Evolutionary conservation across 2,113 vertebrate species (phyloP).

Genomic region (Asarcornis scutulata): DNA sequence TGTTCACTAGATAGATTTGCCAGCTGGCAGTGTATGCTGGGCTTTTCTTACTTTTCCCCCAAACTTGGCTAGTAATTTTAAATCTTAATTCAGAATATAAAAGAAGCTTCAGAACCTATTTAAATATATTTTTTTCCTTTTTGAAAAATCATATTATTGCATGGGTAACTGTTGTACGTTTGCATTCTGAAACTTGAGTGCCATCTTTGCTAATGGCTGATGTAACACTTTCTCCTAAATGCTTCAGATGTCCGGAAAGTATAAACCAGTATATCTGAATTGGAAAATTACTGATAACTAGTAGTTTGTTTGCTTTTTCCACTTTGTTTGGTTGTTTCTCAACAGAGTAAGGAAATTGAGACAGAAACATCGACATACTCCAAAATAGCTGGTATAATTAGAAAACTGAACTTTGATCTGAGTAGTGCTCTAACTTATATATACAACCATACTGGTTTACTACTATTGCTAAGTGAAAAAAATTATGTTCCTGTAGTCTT

Average conservation of each 20-base stretch:
- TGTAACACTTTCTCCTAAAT: neutral
- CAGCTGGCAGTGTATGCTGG: neutral
- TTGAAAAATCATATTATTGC: neutral
- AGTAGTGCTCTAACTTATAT: neutral
- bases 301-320: neutral
- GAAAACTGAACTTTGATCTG: neutral
- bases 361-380: neutral
- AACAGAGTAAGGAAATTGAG: neutral
- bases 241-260: neutral
- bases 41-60: neutral
- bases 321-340: neutral
- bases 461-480: neutral
- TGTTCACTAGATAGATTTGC: neutral
- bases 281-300: neutral
- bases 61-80: neutral
- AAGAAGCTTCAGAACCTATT: neutral
- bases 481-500: neutral
- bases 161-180: neutral
- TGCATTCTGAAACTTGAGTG: neutral
- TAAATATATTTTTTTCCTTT: neutral
- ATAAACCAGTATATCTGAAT: neutral
- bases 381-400: neutral
- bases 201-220: neutral
- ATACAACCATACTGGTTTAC: neutral
- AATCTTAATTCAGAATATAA: neutral